Percentiles rank a stretch among this genome's conserved stretches.
These are phyloP conservation scores for Panthera leo DNA, from an alignment of 2,113 vertebrate species.

Conservation along the genomic window DNA sequence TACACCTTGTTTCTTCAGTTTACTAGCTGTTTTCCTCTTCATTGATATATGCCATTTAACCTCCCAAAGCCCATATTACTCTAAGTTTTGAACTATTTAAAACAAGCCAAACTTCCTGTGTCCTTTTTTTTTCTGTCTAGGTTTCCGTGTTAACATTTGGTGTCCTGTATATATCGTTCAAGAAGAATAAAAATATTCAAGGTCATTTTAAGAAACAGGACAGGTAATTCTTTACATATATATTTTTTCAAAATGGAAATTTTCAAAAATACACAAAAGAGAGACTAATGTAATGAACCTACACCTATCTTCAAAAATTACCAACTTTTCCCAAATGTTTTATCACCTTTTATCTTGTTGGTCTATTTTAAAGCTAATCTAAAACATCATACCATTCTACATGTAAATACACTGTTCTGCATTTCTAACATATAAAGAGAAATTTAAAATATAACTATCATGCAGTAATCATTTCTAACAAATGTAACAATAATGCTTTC, in stretches of 20 bases:
- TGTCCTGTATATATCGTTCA: not conserved
- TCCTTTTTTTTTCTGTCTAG: not conserved
- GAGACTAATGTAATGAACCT: not conserved
- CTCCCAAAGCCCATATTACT: not conserved
- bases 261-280: not conserved
- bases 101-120: not conserved
- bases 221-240: not conserved
- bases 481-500: not conserved
- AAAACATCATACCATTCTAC: not conserved
- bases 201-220: not conserved
- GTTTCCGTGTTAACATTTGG: not conserved
- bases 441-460: not conserved
- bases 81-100: not conserved
- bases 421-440: conserved; percentile 9
- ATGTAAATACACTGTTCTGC: not conserved
- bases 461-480: not conserved
- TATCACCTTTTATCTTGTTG: not conserved
- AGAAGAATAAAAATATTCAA: not conserved
- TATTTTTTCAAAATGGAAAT: not conserved
- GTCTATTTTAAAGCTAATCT: conserved; percentile 2
- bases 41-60: not conserved
- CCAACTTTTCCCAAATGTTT: not conserved
- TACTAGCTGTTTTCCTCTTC: not conserved
- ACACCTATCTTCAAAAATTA: not conserved
- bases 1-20: not conserved